Evolutionary conservation across 2,113 vertebrate species (phyloP).

Genomic region (Brachypodius melanocephalos): DNA sequence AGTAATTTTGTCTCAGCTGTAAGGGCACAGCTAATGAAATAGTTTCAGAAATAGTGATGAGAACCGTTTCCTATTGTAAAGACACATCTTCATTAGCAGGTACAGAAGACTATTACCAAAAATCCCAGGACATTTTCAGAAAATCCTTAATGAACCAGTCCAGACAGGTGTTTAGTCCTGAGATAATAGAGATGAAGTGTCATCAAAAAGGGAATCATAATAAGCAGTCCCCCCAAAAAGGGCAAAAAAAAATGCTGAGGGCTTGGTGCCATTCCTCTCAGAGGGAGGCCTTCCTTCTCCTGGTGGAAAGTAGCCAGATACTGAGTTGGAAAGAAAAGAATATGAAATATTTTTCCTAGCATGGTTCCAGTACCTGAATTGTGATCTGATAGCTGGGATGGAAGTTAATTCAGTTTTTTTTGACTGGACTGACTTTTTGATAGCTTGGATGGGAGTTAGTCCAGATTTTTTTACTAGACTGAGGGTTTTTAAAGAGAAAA

Average conservation of each 20-base stretch:
- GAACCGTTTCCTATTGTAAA: neutral
- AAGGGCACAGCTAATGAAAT: neutral
- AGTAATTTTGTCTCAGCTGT: neutral
- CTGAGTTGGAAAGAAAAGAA: constrained; percentile 45
- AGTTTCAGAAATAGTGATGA: neutral
- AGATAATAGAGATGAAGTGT: neutral
- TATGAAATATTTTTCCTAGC: constrained; percentile 67
- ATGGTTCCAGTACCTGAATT: constrained; percentile 55
- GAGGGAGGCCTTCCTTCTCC: constrained; percentile 38
- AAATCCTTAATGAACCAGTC: neutral
- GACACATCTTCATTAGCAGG: neutral
- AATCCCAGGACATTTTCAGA: neutral
- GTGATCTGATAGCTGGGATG: constrained; percentile 37
- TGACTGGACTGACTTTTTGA: neutral
- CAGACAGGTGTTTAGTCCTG: neutral
- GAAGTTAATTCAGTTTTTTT: constrained; percentile 25
- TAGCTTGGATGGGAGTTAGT: neutral
- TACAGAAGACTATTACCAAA: neutral
- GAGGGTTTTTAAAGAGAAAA: neutral
- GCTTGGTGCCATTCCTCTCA: constrained; percentile 33
- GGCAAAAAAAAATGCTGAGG: neutral
- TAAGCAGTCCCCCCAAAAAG: neutral
- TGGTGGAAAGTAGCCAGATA: constrained; percentile 47
- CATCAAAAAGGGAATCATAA: neutral
- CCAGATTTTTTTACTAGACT: constrained; percentile 3